Conservation (phyloP, 2,888 invertebrate genomes). For the Lochmaea capreae region DNA sequence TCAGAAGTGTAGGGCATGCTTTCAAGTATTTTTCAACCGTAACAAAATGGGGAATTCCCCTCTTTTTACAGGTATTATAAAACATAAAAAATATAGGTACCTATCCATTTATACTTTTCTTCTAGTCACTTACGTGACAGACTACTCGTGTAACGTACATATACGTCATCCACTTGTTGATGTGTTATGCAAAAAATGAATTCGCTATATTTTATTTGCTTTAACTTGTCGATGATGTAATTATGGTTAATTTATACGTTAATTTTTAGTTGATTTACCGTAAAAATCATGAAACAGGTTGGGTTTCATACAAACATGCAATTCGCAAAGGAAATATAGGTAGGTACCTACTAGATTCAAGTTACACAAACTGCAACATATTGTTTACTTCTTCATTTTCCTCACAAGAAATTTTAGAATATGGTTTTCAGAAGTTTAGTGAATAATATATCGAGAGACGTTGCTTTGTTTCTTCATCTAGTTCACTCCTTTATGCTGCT, state of each 20-base stretch:
- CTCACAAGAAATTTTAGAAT: too few relatives aligned
- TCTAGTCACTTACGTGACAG: too few relatives aligned
- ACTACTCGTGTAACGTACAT: neutral
- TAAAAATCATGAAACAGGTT: neutral
- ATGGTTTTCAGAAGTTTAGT: too few relatives aligned
- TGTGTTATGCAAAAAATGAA: neutral
- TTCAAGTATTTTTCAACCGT: neutral
- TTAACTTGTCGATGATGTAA: conserved; percentile 4
- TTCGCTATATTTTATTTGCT: neutral
- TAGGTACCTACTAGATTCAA: too few relatives aligned
- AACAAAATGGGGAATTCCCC: neutral
- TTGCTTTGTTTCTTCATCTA: too few relatives aligned
- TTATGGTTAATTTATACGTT: too few relatives aligned
- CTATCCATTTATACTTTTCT: too few relatives aligned
- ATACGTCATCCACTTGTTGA: neutral
- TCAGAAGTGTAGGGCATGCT: neutral
- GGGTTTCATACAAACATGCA: neutral
- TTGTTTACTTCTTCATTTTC: too few relatives aligned
- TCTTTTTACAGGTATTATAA: neutral
- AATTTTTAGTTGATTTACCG: neutral
- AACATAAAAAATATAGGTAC: neutral
- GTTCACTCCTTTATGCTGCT: neutral
- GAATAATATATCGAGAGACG: too few relatives aligned
- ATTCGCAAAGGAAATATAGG: neutral
- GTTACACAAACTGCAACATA: too few relatives aligned